phyloP scores from a whole-genome alignment of 2,113 vertebrate genomes.

The Galemys pyrenaicus region DNA sequence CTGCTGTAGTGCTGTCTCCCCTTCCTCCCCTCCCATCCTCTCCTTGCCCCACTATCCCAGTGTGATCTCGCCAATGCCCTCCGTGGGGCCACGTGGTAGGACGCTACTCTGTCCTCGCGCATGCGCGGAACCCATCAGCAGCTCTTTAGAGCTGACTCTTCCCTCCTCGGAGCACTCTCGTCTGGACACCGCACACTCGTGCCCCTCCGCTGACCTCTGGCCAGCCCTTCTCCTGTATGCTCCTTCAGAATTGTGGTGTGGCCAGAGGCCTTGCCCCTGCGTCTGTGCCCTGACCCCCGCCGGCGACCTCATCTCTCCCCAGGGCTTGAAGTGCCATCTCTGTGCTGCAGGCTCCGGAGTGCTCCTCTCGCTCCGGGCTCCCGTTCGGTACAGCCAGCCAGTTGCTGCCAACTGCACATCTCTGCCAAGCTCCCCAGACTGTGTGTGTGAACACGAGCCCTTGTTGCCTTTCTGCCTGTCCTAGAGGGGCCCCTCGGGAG shows the following conservation, averaged over 20 bases:
- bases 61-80: background rate
- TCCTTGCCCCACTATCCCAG: background rate
- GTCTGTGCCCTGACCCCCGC: background rate
- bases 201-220: background rate
- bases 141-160: rapidly evolving
- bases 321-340: background rate
- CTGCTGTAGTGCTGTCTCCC: background rate
- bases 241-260: background rate
- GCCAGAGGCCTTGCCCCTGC: background rate
- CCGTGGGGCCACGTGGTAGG: background rate
- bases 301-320: background rate
- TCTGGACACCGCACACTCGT: rapidly evolving
- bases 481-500: background rate
- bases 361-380: background rate
- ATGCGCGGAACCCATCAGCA: background rate
- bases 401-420: background rate
- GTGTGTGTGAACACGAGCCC: background rate
- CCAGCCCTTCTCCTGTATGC: background rate
- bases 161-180: background rate
- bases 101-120: background rate
- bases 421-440: background rate
- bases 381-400: background rate
- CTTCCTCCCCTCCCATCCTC: background rate
- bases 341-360: background rate
- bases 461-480: background rate